Percentiles rank a stretch among this genome's conserved stretches.
Evolutionary conservation across 2,888 invertebrate species (phyloP).

Genomic region (Dinocampus coccinellae): DNA sequence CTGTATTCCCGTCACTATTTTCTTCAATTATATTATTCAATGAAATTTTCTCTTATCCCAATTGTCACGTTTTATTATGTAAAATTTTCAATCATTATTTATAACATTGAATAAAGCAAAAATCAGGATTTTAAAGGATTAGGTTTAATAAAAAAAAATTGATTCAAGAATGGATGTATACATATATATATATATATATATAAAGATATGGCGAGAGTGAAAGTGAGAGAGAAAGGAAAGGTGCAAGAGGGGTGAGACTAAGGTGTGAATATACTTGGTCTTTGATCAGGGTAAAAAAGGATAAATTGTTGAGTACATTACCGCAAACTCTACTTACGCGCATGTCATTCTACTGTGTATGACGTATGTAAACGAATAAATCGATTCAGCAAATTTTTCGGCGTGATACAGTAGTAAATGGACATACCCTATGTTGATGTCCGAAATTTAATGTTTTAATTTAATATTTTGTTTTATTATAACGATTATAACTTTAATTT

Average conservation of each 20-base stretch:
- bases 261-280: not conserved
- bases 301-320: slow-evolving; percentile 12
- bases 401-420: slow-evolving; percentile 48
- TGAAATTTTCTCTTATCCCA: not conserved
- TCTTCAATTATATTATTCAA: not conserved
- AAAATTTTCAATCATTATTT: too few relatives aligned
- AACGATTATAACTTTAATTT: not conserved
- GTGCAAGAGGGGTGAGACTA: too few relatives aligned
- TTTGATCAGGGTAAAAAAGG: not conserved
- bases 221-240: too few relatives aligned
- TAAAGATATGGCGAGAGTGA: too few relatives aligned
- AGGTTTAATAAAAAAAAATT: too few relatives aligned
- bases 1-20: slow-evolving; percentile 3
- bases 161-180: too few relatives aligned
- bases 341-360: slow-evolving; percentile 56
- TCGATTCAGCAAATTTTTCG: slow-evolving; percentile 57
- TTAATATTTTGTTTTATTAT: not conserved
- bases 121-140: not conserved
- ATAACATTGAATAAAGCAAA: too few relatives aligned
- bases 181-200: too few relatives aligned
- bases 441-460: not conserved
- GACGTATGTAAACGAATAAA: slow-evolving; percentile 57
- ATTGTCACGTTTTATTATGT: not conserved
- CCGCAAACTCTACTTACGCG: slow-evolving; percentile 46
- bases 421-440: slow-evolving; percentile 16